These are phyloP conservation scores for Numenius phaeopus DNA, from an alignment of 2,797 vertebrate genomes.

Conservation along the genomic window DNA sequence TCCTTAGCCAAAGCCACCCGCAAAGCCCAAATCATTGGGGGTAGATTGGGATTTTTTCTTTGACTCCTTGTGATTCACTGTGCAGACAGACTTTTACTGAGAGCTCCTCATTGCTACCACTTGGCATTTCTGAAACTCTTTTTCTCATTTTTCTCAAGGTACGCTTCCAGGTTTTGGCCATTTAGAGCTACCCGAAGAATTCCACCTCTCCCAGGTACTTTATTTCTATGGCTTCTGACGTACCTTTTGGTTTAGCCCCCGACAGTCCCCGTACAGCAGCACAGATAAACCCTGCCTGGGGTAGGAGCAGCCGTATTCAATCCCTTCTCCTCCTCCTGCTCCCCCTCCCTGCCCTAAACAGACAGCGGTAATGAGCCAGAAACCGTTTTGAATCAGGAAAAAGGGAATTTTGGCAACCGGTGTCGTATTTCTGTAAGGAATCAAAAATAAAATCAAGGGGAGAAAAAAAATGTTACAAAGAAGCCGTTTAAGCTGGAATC, in stretches of 20 bases:
- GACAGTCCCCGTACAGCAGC: neutral
- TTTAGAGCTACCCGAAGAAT: neutral
- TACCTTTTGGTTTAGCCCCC: neutral
- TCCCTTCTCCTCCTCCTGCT: neutral
- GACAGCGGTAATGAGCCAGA: neutral
- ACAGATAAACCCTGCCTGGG: neutral
- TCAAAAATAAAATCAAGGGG: neutral
- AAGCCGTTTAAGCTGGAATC: neutral
- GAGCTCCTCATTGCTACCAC: neutral
- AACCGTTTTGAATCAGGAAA: neutral
- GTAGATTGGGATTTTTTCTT: neutral
- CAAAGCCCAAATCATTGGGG: neutral
- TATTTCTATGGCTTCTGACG: neutral
- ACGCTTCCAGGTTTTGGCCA: neutral
- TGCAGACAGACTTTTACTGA: neutral
- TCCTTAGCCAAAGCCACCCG: neutral
- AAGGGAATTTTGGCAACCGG: neutral
- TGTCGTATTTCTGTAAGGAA: constrained; percentile 4
- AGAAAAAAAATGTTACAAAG: neutral
- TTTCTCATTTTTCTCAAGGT: neutral
- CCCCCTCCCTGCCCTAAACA: neutral
- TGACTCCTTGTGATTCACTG: neutral
- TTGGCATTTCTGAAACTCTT: neutral
- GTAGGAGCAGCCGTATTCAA: neutral
- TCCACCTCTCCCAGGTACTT: neutral